A percentile compares a stretch with the other conserved stretches of the same genome.
Conservation (phyloP, 1,140 invertebrate species). For the Rhyacophila brunnea region DNA sequence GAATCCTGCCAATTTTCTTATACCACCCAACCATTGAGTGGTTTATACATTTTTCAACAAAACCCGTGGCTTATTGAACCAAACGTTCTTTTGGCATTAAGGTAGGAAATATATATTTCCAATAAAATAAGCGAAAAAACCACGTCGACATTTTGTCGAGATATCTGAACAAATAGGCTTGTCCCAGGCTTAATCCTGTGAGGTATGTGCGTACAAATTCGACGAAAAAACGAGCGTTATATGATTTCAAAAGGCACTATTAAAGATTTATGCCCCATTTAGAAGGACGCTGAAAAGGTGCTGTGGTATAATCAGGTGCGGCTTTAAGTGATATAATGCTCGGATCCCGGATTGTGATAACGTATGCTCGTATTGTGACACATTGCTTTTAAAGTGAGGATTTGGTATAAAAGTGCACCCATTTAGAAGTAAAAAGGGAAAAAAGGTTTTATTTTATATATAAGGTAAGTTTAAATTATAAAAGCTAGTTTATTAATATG, state of each 20-base stretch:
- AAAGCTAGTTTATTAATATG: no score
- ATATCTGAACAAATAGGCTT: constrained; percentile 33
- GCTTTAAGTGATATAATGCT: constrained; percentile 8
- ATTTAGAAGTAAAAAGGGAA: constrained; percentile 19
- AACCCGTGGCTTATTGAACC: not conserved
- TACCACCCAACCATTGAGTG: no score
- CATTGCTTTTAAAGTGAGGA: constrained; percentile 24
- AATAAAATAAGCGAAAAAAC: constrained; percentile 13
- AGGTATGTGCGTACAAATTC: not conserved
- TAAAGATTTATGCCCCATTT: constrained; percentile 1
- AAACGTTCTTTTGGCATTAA: not conserved
- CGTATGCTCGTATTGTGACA: constrained; percentile 17
- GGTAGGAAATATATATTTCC: constrained; percentile 1
- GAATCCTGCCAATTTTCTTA: no score
- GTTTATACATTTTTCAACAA: no score
- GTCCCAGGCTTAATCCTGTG: constrained; percentile 13
- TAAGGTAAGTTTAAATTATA: no score
- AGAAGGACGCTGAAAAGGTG: no score
- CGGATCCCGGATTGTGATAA: not conserved
- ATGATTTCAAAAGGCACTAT: not conserved
- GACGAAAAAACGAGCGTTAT: not conserved
- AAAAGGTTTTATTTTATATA: no score
- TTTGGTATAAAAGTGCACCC: constrained; percentile 19
- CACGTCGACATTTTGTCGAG: constrained; percentile 22
- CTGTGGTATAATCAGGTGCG: not conserved